Conservation (phyloP, 2,888 invertebrate species). For the Rhimphoctona megacephalus region DNA sequence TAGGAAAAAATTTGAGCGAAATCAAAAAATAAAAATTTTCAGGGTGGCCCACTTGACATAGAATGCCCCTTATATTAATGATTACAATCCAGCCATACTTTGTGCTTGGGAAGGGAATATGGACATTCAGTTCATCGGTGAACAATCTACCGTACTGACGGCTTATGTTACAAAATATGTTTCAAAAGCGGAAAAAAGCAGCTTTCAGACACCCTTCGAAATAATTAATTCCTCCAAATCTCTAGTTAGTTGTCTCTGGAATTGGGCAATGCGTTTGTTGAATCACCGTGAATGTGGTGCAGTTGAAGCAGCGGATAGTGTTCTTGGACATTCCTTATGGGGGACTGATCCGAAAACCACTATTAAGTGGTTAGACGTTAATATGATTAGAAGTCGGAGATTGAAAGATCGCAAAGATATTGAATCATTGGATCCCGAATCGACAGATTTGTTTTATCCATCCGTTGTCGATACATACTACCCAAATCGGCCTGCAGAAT, state of each 20-base stretch:
- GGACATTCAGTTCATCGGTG: conserved; percentile 74
- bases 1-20: no score
- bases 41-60: no score
- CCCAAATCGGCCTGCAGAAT: conserved; percentile 55
- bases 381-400: conserved; percentile 33
- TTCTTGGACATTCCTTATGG: conserved; percentile 35
- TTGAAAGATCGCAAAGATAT: conserved; percentile 29
- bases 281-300: conserved; percentile 52
- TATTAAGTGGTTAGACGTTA: conserved; percentile 52
- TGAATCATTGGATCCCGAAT: conserved; percentile 46
- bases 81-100: conserved; percentile 75
- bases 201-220: conserved; percentile 67
- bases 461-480: conserved; percentile 63
- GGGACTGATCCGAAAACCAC: conserved; percentile 49
- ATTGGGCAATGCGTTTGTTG: conserved; percentile 53
- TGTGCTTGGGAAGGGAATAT: conserved; percentile 76
- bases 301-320: conserved; percentile 69
- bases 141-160: conserved; percentile 73
- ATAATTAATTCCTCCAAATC: conserved; percentile 75
- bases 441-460: conserved; percentile 60
- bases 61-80: conserved; percentile 74
- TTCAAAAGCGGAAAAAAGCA: conserved; percentile 75
- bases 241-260: conserved; percentile 72
- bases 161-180: conserved; percentile 76
- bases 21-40: no score